Percentiles rank a stretch among this genome's conserved stretches.
phyloP scores from a whole-genome alignment of 2,888 invertebrate genomes.

The Tolmerus cingulatus region DNA sequence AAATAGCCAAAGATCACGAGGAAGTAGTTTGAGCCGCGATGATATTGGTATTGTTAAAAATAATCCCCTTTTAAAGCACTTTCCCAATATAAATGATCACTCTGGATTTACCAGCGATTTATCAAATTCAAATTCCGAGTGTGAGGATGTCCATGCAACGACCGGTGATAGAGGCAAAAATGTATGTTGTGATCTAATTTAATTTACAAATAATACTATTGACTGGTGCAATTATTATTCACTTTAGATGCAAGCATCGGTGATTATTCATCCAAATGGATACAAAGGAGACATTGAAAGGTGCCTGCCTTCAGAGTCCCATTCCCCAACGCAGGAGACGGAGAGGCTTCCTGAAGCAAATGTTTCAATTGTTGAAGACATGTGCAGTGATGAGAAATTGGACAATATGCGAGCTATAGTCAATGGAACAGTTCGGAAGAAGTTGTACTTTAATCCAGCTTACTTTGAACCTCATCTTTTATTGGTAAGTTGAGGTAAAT shows the following conservation, averaged over 20 bases:
- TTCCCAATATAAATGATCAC: conserved; percentile 66
- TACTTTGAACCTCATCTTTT: conserved; percentile 89
- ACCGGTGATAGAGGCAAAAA: conserved; percentile 56
- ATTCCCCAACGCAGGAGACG: conserved; percentile 61
- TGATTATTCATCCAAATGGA: conserved; percentile 72
- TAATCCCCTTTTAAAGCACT: conserved; percentile 77
- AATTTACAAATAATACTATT: not conserved
- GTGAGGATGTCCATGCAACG: conserved; percentile 62
- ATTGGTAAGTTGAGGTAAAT: conserved; percentile 67
- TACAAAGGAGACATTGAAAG: conserved; percentile 48
- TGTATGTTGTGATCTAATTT: conserved; percentile 54
- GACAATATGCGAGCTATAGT: conserved; percentile 71
- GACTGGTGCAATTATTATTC: not conserved
- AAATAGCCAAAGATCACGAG: conserved; percentile 54
- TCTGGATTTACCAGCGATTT: conserved; percentile 67
- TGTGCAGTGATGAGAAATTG: conserved; percentile 70
- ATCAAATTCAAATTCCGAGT: conserved; percentile 72
- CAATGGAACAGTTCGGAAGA: conserved; percentile 76
- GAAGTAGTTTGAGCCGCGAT: conserved; percentile 64
- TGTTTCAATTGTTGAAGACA: conserved; percentile 84
- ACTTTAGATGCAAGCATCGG: conserved; percentile 71
- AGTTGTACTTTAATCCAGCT: conserved; percentile 88
- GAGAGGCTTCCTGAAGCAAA: conserved; percentile 85
- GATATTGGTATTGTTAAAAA: conserved; percentile 79
- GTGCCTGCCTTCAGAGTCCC: conserved; percentile 53